Percentiles rank a stretch among this genome's conserved stretches.
Evolutionary conservation across 2,797 vertebrate genomes (phyloP).

Genomic region (Gymnoscopelus braueri): DNA sequence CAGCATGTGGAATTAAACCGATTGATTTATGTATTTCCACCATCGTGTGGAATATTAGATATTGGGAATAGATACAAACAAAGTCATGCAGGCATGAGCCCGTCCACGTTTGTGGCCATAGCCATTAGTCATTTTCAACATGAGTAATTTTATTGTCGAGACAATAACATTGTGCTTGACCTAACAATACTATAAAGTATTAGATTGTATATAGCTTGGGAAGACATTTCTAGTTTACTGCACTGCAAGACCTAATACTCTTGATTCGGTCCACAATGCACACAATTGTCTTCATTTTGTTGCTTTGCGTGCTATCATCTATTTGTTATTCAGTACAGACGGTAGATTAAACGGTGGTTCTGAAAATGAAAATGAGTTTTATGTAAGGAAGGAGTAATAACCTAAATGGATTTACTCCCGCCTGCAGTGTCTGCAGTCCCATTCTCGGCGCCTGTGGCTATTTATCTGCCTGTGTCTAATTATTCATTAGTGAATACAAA

Average conservation of each 20-base stretch:
- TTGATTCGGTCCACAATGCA: constrained; percentile 52
- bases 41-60: constrained; percentile 5
- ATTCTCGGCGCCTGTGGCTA: constrained; percentile 75
- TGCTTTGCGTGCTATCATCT: constrained; percentile 76
- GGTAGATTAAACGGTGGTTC: constrained; percentile 72
- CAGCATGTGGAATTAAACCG: constrained; percentile 1
- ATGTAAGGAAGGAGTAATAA: constrained; percentile 83
- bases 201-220: constrained; percentile 22
- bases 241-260: constrained; percentile 43
- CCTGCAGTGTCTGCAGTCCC: constrained; percentile 42
- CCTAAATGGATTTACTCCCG: constrained; percentile 78
- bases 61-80: not conserved
- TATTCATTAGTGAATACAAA: constrained; percentile 81
- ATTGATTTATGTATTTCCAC: constrained; percentile 8
- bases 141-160: constrained; percentile 10
- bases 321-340: constrained; percentile 79
- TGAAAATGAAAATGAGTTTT: constrained; percentile 84
- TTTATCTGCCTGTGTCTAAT: constrained; percentile 84
- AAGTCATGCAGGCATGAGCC: not conserved
- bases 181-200: constrained; percentile 27
- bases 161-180: not conserved
- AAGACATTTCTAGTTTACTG: constrained; percentile 38
- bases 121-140: constrained; percentile 16
- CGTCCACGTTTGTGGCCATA: not conserved
- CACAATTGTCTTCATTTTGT: constrained; percentile 69